Percentiles rank a stretch among this genome's conserved stretches.
These are phyloP conservation scores for Euura saliciscinereae DNA, from an alignment of 1,140 invertebrate genomes.

Conservation along the genomic window DNA sequence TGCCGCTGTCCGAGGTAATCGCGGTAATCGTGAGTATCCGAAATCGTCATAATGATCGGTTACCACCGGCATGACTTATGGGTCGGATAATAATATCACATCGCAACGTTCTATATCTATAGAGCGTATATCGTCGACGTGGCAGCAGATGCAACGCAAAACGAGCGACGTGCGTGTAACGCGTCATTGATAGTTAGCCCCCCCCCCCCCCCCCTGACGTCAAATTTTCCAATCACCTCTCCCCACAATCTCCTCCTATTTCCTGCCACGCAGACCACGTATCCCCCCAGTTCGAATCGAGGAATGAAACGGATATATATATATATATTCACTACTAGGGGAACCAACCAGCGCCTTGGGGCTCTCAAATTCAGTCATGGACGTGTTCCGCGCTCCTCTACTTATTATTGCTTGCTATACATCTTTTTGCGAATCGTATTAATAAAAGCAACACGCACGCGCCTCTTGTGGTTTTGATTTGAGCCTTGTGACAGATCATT, in stretches of 20 bases:
- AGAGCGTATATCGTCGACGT: background rate
- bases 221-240: conserved; percentile 59
- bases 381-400: background rate
- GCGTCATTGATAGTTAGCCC: conserved; percentile 49
- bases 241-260: conserved; percentile 50
- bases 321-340: background rate
- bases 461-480: background rate
- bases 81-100: background rate
- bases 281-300: conserved; percentile 21
- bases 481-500: background rate
- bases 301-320: background rate
- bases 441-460: background rate
- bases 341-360: background rate
- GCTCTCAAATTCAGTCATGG: background rate
- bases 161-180: conserved; percentile 46
- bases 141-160: conserved; percentile 23
- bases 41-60: conserved; percentile 18
- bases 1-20: conserved; percentile 1
- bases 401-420: no score
- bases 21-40: background rate
- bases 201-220: conserved; percentile 43
- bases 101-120: no score
- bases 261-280: conserved; percentile 36
- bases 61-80: conserved; percentile 48
- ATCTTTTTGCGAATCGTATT: no score